Base-by-base conservation (phyloP, 2,797 vertebrate species). In the Erethizon dorsatum region DNA sequence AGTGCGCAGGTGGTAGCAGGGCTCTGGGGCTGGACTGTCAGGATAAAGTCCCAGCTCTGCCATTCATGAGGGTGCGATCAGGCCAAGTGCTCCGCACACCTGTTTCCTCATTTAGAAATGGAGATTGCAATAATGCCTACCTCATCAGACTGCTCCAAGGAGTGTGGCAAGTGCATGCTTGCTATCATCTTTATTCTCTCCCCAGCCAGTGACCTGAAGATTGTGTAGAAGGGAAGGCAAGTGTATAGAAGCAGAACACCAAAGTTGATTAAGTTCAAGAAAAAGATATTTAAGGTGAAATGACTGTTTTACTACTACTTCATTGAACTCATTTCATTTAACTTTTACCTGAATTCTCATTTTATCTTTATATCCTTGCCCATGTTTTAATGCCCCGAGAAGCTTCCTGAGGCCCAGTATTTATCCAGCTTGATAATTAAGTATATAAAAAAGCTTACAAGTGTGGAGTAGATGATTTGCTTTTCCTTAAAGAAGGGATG, bases 211-310 rank as follows among this genome's bases (percentile, higher is more conserved):
- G 9, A 83, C 41, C 28, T 75, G 24, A 63, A 80, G 56, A 33
- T 52, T 56, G 54, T 65, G 15, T 5, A 22, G 41, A 92, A 50
- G 3, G 33, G 0, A 50, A 57, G 20, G 52, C 45, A 79, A 37
- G 17, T 33, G 13, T 33, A 22, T 4, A 33, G 24, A 13, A 54
- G 57, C 41, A 79, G n/a, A 83, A 33, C 87, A 61, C 18, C 45
- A 63, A 31, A 20, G 41, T 52, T 75, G 20, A 71, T 37, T 80
- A 75, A 57, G 13, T 67, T 67, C 63, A 56, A 15, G n/a, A 26
- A 96, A 83, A 88, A 88, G 20, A 6, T 52, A 78, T 26, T 88
- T 52, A 88, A 79, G 37, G 28, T 87, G 45, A 88, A 80, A 88
- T 54, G 7, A 59, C 24, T 28, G 6, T 69, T 67, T 88, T 47